These are phyloP conservation scores for Muschampia plurimacula DNA, from an alignment of 2,888 invertebrate genomes.

Conservation along the genomic window DNA sequence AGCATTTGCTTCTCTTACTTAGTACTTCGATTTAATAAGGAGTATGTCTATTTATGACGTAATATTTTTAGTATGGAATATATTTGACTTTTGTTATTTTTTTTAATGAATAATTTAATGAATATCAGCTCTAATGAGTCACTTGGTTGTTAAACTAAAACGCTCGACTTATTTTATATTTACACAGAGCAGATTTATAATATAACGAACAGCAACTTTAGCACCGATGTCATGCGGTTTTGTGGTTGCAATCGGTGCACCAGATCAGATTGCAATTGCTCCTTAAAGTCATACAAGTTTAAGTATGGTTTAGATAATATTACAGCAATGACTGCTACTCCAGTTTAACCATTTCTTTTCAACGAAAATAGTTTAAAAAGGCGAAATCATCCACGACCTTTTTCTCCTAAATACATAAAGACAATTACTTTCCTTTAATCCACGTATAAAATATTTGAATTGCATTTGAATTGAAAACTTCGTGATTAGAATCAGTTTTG, in stretches of 20 bases:
- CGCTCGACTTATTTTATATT: slow-evolving; percentile 13
- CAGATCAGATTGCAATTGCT: slow-evolving; percentile 28
- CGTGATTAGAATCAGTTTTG: neutral
- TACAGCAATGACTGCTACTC: neutral
- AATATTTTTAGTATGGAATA: no score
- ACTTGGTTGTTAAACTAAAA: slow-evolving; percentile 25
- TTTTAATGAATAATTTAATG: neutral
- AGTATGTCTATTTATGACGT: no score
- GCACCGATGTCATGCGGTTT: slow-evolving; percentile 35
- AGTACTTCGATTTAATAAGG: no score
- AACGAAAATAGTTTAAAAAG: neutral
- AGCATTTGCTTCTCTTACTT: no score
- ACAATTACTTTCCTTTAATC: neutral
- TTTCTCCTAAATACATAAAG: neutral
- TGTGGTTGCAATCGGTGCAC: slow-evolving; percentile 32
- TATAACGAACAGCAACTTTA: slow-evolving; percentile 26
- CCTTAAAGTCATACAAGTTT: slow-evolving; percentile 15
- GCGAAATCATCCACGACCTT: no score
- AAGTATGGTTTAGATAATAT: slow-evolving; percentile 6
- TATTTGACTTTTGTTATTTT: no score
- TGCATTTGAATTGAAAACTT: neutral
- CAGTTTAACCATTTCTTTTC: neutral
- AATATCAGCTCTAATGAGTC: slow-evolving; percentile 19
- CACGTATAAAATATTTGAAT: neutral
- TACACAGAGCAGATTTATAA: slow-evolving; percentile 11